Evolutionary conservation across 2,797 vertebrate genomes (phyloP), one percentile per base, ranked within the genome.

Genomic region (Trachurus trachurus): DNA sequence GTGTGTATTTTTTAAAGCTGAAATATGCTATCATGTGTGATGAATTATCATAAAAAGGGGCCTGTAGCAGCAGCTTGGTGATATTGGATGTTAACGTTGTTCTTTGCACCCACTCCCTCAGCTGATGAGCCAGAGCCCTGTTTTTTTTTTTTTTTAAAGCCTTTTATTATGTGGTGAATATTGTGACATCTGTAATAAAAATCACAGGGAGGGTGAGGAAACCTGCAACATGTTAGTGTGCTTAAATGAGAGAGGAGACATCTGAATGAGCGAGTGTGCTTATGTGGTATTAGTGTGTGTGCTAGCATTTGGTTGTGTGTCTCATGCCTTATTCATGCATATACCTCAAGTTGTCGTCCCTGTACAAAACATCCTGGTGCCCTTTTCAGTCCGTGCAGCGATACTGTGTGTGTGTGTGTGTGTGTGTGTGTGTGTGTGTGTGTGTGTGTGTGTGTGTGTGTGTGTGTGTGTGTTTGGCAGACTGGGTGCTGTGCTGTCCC

Each of bases 151-250:
- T 26, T 5, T 15, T 15, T 15, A 47, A 19, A 47, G 17, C 6
- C 58, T 56, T 82, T 89, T 76, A 87, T 80, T 78, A 81, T 26
- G 69, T 87, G 70, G 68, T 15, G n/a, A 91, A 86, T 87, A 72
- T 67, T 77, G 84, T 81, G 84, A 69, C 74, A 76, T 83, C 71
- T 66, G 57, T 70, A 76, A 85, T 86, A 84, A 87, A 88, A 85
- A 79, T 78, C 54, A 75, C 50, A 58, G 37, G 29, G 52, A 67
- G 31, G 47, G 47, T 31, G 56, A 60, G 11, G 53, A 78, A 82
- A 71, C 57, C 75, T 78, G 66, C 70, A 73, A 63, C 64, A 71
- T 68, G 78, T 74, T 66, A 53, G 58, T 52, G 60, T 1, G 31
- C 17, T 64, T 39, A 22, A 26, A 21, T 47, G 65, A 26, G 9